Conservation (phyloP, 2,113 vertebrate genomes). For the Oceanites oceanicus region DNA sequence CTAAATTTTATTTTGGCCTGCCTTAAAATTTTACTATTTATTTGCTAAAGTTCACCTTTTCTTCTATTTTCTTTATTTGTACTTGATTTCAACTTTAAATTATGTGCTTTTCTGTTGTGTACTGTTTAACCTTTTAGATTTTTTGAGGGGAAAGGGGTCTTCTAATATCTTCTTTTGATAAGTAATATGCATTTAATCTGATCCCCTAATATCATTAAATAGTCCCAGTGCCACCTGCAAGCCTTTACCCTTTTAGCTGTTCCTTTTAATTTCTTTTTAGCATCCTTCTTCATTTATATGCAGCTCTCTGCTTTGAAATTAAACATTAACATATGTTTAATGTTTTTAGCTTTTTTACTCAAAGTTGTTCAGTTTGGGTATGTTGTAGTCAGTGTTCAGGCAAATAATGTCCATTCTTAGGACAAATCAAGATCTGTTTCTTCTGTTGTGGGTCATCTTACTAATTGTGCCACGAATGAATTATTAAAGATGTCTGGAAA, state of each 20-base stretch:
- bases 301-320: not conserved
- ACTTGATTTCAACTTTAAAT: not conserved
- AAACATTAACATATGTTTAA: not conserved
- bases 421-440: not conserved
- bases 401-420: not conserved
- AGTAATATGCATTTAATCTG: not conserved
- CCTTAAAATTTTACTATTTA: not conserved
- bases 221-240: not conserved
- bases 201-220: not conserved
- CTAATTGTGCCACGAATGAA: not conserved
- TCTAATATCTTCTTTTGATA: not conserved
- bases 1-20: not conserved
- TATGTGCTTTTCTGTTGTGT: not conserved
- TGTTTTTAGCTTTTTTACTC: not conserved
- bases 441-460: not conserved
- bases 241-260: not conserved
- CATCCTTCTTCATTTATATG: not conserved
- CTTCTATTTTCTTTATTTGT: not conserved
- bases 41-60: not conserved
- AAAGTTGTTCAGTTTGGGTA: not conserved
- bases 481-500: not conserved
- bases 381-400: not conserved
- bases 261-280: not conserved
- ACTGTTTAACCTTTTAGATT: not conserved
- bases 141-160: not conserved